A percentile compares a stretch with the other conserved stretches of the same genome.
Conservation (phyloP, 1,140 invertebrate genomes). For the Caenorhabditis brenneri region DNA sequence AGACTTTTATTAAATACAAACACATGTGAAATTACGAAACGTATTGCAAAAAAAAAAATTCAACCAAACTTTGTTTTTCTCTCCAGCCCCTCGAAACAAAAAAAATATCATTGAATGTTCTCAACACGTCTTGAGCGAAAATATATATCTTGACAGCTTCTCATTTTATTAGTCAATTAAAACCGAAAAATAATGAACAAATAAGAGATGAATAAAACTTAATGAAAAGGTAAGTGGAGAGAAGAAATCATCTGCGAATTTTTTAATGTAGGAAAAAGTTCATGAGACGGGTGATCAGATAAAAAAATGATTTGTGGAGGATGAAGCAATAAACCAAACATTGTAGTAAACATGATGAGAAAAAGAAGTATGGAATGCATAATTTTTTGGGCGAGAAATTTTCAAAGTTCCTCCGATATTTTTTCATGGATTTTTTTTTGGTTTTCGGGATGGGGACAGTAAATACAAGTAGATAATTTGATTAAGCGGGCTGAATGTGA, state of each 20-base stretch:
- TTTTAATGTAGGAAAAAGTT: neutral
- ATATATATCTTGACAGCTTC: conserved; percentile 19
- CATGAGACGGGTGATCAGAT: neutral
- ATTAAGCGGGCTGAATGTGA: neutral
- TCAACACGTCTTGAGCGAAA: no score
- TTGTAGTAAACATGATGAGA: conserved; percentile 5
- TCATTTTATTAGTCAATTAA: neutral
- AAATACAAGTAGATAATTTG: conserved; percentile 24
- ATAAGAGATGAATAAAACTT: conserved; percentile 14
- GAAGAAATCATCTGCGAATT: neutral
- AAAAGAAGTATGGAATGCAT: neutral
- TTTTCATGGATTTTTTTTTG: neutral
- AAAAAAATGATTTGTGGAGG: neutral
- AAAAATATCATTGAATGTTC: no score
- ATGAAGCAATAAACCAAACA: neutral
- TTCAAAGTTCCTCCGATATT: neutral
- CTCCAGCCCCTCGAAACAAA: no score
- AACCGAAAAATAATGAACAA: conserved; percentile 8
- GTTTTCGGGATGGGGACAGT: neutral
- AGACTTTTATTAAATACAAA: no score
- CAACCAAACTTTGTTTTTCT: no score
- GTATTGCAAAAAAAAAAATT: no score
- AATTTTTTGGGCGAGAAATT: neutral
- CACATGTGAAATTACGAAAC: no score
- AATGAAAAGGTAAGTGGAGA: conserved; percentile 21